Evolutionary conservation across 2,888 invertebrate genomes (phyloP), one percentile per base, ranked within the genome.

Genomic region (Aspidiotus destructor): DNA sequence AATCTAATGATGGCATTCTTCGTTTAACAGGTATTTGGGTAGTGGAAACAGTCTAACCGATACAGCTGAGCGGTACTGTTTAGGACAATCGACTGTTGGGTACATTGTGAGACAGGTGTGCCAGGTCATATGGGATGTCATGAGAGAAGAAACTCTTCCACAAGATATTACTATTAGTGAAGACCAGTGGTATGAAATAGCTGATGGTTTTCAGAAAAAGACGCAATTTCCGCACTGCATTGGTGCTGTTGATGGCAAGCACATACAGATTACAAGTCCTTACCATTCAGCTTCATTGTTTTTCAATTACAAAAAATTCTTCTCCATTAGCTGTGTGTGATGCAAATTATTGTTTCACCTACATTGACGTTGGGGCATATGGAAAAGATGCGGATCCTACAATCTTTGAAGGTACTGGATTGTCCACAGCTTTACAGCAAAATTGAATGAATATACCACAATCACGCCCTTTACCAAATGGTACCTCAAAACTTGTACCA

Each of bases 21-120:
- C 40, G 10, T 9, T 16, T 53, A 6, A 63, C 54, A 55, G 55
- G 15, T 55, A 55, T 61, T 61, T 61, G 16, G 61, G 41, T 15
- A 15, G 13, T n/a, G 61, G 61, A n/a, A 61, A 61, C n/a, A 61
- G 61, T 41, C 16, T 61, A 41, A 41, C 41, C 15, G 61, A 61
- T 61, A 61, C 42, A 15, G 61, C 61, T 10, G n/a, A 61, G n/a
- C 41, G 13, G 42, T 61, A 61, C 15, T 41, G n/a, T n/a, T 41
- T 61, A 15, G 61, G 61, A 7, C 61, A n/a, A 41, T 41, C 61
- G 42, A 42, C 61, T 8, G 41, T 42, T 17, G 61, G 61, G n/a
- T 61, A 61, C 42, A 61, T 70, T 70, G 61, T 61, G 13, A 41
- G 42, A 61, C 9, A 40, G 70, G 75, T 76, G 65, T 73, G 71